phyloP scores from a whole-genome alignment of 2,888 invertebrate species.

The Sacculina carcini region DNA sequence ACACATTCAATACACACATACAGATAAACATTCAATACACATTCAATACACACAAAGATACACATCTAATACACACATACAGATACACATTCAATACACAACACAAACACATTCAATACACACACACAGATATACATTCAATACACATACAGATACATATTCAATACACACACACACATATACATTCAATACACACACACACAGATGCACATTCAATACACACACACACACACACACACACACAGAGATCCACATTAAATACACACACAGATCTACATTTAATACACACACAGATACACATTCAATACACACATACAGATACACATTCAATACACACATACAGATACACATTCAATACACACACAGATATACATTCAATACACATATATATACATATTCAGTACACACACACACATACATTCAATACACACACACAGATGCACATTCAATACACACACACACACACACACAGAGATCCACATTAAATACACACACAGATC shows the following conservation, averaged over 20 bases:
- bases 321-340: neutral
- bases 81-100: too few species aligned
- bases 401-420: conserved; percentile 1
- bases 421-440: conserved; percentile 5
- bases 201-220: neutral
- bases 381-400: conserved; percentile 4
- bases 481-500: conserved; percentile 6
- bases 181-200: neutral
- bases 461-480: too few species aligned
- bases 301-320: neutral
- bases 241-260: neutral
- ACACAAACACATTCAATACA: conserved; percentile 94
- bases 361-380: neutral
- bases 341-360: neutral
- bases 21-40: conserved; percentile 6
- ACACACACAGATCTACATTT: neutral
- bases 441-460: too few species aligned
- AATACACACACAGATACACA: neutral
- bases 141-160: neutral
- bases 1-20: neutral
- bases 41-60: neutral
- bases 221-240: conserved; percentile 5
- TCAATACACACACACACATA: neutral
- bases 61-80: neutral
- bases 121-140: conserved; percentile 20